Evolutionary conservation across 2,113 vertebrate genomes (phyloP).

Genomic region (Passer domesticus): DNA sequence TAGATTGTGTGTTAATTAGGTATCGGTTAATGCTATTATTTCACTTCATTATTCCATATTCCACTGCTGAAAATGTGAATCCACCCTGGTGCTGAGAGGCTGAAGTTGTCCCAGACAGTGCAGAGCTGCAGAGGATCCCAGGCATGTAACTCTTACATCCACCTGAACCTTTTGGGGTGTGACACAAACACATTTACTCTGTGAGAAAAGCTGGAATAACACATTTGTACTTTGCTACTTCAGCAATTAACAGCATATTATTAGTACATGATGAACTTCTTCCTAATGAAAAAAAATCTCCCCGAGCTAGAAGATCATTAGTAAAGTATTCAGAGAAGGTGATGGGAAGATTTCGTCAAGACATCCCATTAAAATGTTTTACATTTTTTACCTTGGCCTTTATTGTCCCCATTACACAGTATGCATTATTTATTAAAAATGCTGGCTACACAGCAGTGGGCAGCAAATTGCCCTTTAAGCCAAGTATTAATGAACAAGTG

Average conservation of each 20-base stretch:
- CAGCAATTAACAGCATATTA: background rate
- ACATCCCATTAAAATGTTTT: constrained; percentile 65
- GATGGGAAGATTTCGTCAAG: constrained; percentile 59
- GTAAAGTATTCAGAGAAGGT: constrained; percentile 58
- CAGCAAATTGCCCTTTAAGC: constrained; percentile 65
- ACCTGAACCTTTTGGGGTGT: background rate
- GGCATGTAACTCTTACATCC: background rate
- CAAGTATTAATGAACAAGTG: constrained; percentile 58
- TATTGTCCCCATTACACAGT: constrained; percentile 67
- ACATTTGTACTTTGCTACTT: background rate
- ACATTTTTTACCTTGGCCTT: constrained; percentile 64
- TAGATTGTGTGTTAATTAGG: constrained; percentile 67
- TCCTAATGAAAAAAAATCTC: background rate
- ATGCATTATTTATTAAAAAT: constrained; percentile 72
- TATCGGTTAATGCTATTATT: constrained; percentile 68
- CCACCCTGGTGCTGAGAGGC: background rate
- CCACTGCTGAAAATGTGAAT: background rate
- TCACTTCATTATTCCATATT: constrained; percentile 63
- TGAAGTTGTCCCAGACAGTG: background rate
- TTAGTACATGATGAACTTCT: background rate
- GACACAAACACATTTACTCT: background rate
- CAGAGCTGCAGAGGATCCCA: background rate
- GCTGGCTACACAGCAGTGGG: constrained; percentile 36
- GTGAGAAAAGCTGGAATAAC: background rate
- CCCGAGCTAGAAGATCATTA: constrained; percentile 34